These are phyloP conservation scores for Anseranas semipalmata DNA, from an alignment of 2,113 vertebrate species.

Conservation along the genomic window DNA sequence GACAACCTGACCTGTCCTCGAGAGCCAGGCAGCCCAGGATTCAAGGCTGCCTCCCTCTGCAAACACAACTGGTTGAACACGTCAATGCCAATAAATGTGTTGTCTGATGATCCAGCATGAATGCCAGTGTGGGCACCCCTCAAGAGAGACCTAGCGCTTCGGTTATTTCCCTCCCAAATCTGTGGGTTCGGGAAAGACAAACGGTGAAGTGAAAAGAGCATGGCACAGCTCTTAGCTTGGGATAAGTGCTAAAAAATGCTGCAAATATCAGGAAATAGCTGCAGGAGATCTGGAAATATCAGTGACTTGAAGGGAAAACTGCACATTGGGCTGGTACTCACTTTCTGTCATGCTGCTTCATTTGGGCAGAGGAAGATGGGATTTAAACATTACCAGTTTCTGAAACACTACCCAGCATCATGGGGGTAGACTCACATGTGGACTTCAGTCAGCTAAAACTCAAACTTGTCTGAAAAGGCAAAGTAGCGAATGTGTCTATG, in stretches of 20 bases:
- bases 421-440: accelerated
- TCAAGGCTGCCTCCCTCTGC: not conserved
- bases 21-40: not conserved
- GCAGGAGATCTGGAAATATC: accelerated
- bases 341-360: not conserved
- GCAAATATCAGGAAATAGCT: not conserved
- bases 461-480: accelerated
- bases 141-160: not conserved
- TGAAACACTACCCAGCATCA: not conserved
- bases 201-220: not conserved
- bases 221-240: no score
- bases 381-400: not conserved
- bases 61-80: not conserved
- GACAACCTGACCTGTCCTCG: accelerated
- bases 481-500: accelerated
- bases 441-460: not conserved
- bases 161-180: not conserved
- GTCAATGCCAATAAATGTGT: accelerated
- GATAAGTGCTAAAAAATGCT: not conserved
- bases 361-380: not conserved
- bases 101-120: not conserved
- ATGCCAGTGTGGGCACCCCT: no score
- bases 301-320: not conserved
- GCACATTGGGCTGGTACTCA: no score
- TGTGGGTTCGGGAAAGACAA: not conserved